Conservation (phyloP, 2,113 vertebrate genomes). For the Brachyhypopomus gauderio region DNA sequence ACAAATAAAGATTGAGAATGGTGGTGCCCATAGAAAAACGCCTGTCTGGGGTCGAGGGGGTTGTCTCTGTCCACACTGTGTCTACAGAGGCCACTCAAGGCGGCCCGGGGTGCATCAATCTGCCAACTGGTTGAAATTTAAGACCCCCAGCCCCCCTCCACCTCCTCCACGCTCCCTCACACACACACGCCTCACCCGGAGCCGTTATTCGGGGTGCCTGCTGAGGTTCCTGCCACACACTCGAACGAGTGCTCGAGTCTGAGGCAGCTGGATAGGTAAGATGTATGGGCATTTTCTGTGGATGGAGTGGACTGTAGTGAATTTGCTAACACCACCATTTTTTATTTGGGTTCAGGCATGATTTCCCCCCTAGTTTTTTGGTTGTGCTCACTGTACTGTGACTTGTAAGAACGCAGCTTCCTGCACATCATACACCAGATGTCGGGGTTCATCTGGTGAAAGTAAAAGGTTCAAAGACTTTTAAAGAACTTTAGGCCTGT, state of each 20-base stretch:
- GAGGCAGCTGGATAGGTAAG: conserved; percentile 67
- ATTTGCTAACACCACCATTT: not conserved
- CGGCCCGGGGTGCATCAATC: conserved; percentile 71
- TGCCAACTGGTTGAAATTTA: conserved; percentile 83
- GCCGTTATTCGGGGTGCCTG: conserved; percentile 58
- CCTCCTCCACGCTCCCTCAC: not conserved
- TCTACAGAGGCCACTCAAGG: conserved; percentile 57
- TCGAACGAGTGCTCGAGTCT: conserved; percentile 14
- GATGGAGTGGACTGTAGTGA: conserved; percentile 17
- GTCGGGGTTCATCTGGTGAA: no score
- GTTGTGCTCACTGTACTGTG: not conserved
- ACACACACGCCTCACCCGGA: conserved; percentile 28
- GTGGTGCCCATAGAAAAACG: not conserved
- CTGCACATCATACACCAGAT: no score
- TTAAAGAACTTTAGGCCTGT: no score
- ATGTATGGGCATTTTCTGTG: conserved; percentile 19
- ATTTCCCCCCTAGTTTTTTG: not conserved
- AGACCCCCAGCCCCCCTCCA: conserved; percentile 59
- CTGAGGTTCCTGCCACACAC: conserved; percentile 45
- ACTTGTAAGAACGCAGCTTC: no score
- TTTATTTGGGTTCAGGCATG: not conserved
- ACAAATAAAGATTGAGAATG: no score
- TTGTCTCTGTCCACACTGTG: conserved; percentile 20
- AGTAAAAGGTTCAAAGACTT: no score
- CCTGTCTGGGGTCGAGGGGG: not conserved